A percentile compares a stretch with the other conserved stretches of the same genome.
These are phyloP conservation scores for Rhinella marina DNA, from an alignment of 2,797 vertebrate species.

Conservation along the genomic window DNA sequence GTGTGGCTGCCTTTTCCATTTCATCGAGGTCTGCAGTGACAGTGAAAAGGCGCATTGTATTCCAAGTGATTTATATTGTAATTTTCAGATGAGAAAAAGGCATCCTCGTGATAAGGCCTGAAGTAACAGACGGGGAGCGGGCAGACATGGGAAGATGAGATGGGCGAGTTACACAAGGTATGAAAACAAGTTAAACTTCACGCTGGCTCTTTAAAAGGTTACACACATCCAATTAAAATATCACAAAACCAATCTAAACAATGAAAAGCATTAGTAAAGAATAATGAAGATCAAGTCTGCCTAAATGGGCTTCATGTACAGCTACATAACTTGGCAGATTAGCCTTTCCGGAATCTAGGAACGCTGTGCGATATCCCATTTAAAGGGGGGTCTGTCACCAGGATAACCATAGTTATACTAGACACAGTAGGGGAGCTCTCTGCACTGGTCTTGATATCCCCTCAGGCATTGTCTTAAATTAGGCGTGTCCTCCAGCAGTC, in stretches of 20 bases:
- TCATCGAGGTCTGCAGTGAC: conserved; percentile 17
- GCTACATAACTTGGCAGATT: too few relatives aligned
- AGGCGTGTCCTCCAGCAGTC: too few relatives aligned
- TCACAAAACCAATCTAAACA: background rate
- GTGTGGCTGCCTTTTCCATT: conserved; percentile 19
- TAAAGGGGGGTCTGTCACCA: too few relatives aligned
- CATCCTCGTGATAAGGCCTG: conserved; percentile 39
- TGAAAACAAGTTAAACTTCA: conserved; percentile 48
- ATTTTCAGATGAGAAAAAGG: conserved; percentile 48
- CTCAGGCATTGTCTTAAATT: too few relatives aligned
- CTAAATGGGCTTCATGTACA: too few relatives aligned
- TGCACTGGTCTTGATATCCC: too few relatives aligned
- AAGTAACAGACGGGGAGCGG: conserved; percentile 54
- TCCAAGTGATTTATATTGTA: conserved; percentile 52
- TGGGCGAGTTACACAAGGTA: conserved; percentile 4
- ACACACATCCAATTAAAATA: conserved; percentile 19
- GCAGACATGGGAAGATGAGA: conserved; percentile 41
- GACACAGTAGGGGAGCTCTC: too few relatives aligned
- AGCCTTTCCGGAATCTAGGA: too few relatives aligned
- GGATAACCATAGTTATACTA: too few relatives aligned
- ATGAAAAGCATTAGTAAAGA: background rate
- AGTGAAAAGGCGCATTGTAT: conserved; percentile 52
- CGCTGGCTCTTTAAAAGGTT: conserved; percentile 30
- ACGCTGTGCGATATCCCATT: too few relatives aligned
- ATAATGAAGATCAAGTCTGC: too few relatives aligned